A percentile compares a stretch with the other conserved stretches of the same genome.
Conservation (phyloP, 2,888 invertebrate species). For the Mystacides longicornis region DNA sequence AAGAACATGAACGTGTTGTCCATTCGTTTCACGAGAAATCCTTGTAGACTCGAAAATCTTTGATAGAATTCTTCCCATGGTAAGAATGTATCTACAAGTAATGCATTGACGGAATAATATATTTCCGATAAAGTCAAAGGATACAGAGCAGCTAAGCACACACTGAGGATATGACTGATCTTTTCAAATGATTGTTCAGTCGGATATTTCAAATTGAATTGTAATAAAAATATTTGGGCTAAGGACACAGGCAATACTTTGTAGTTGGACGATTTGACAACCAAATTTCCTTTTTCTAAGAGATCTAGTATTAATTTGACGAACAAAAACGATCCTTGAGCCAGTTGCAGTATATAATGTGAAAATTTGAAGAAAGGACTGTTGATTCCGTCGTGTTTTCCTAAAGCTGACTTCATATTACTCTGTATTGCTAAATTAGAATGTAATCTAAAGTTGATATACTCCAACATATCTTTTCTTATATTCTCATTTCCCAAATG, state of each 20-base stretch:
- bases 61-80: conserved; percentile 88
- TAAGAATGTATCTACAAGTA: conserved; percentile 69
- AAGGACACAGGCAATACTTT: conserved; percentile 85
- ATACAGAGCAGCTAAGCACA: conserved; percentile 84
- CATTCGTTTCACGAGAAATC: conserved; percentile 81
- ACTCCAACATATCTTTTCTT: conserved; percentile 81
- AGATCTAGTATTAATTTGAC: conserved; percentile 87
- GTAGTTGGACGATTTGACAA: conserved; percentile 88
- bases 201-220: conserved; percentile 88
- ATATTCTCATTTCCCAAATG: conserved; percentile 60
- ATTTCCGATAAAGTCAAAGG: conserved; percentile 87
- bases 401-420: conserved; percentile 65
- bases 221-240: conserved; percentile 82
- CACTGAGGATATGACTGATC: conserved; percentile 79
- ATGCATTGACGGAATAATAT: conserved; percentile 86
- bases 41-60: conserved; percentile 77
- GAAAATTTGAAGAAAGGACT: conserved; percentile 72
- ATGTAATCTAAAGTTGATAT: conserved; percentile 75
- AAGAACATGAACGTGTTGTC: conserved; percentile 97
- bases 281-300: conserved; percentile 84
- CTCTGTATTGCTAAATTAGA: conserved; percentile 77
- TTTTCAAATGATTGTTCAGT: conserved; percentile 86
- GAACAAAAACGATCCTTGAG: conserved; percentile 87
- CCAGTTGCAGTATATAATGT: conserved; percentile 72
- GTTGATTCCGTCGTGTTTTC: conserved; percentile 58